Evolutionary conservation across 2,797 vertebrate genomes (phyloP).

Genomic region (Anas bernieri): DNA sequence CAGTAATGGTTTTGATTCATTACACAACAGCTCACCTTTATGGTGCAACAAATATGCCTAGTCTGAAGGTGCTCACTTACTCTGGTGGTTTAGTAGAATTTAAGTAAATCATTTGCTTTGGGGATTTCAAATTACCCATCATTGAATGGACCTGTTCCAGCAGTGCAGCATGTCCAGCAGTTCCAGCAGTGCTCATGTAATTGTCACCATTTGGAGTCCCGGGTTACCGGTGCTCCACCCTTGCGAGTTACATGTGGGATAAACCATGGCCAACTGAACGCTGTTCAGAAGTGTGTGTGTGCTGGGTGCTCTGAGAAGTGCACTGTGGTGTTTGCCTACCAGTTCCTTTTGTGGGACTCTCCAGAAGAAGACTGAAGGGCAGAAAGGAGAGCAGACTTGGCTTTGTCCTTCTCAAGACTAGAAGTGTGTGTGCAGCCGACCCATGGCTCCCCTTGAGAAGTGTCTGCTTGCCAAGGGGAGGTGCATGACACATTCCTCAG

Average conservation of each 20-base stretch:
- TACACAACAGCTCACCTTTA: background rate
- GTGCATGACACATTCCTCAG: background rate
- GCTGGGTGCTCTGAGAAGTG: background rate
- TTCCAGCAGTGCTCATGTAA: background rate
- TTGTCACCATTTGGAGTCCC: background rate
- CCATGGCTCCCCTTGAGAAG: background rate
- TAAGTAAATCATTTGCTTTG: background rate
- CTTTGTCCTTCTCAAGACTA: background rate
- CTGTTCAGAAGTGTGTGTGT: background rate
- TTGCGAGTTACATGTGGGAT: background rate
- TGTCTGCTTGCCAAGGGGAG: background rate
- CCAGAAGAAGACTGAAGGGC: background rate
- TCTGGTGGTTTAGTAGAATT: background rate
- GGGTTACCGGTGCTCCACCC: background rate
- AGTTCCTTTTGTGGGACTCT: background rate
- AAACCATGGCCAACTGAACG: background rate
- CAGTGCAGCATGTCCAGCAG: too few relatives aligned
- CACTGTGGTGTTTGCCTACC: background rate
- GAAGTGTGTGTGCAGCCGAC: background rate
- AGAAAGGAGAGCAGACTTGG: background rate
- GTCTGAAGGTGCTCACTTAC: background rate
- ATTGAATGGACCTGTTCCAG: background rate
- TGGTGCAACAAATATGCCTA: background rate
- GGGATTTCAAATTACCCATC: background rate
- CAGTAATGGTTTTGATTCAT: background rate